Evolutionary conservation across 2,797 vertebrate species (phyloP).

Genomic region (Odontamblyopus lacepedii): DNA sequence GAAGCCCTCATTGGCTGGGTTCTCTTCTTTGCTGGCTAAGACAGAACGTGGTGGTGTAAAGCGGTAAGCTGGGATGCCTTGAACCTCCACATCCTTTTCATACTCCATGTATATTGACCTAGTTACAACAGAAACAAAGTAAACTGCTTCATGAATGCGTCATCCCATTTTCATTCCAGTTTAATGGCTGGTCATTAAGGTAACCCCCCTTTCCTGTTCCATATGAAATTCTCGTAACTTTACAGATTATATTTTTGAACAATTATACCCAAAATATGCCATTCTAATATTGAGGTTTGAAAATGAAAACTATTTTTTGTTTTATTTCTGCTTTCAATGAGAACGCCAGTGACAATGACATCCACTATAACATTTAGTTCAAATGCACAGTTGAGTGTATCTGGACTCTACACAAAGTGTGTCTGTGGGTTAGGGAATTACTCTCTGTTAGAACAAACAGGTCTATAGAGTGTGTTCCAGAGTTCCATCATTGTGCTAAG

Average conservation of each 20-base stretch:
- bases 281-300: too few relatives aligned
- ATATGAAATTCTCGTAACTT: too few relatives aligned
- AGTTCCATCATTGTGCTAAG: slow-evolving; percentile 57
- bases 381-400: background rate
- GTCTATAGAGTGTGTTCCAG: slow-evolving; percentile 41
- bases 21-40: slow-evolving; percentile 78
- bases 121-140: slow-evolving; percentile 11
- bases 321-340: too few relatives aligned
- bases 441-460: slow-evolving; percentile 53
- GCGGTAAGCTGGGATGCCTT: slow-evolving; percentile 80
- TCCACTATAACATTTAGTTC: too few relatives aligned
- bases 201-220: background rate
- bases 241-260: too few relatives aligned
- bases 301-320: too few relatives aligned
- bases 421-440: slow-evolving; percentile 48
- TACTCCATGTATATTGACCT: slow-evolving; percentile 83
- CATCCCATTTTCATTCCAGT: background rate
- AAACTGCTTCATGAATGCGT: background rate
- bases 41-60: slow-evolving; percentile 78
- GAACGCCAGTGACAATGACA: too few relatives aligned
- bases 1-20: slow-evolving; percentile 79
- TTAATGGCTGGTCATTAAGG: background rate
- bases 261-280: too few relatives aligned
- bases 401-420: slow-evolving; percentile 5
- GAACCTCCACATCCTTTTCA: slow-evolving; percentile 80